A percentile compares a stretch with the other conserved stretches of the same genome.
Evolutionary conservation across 2,113 vertebrate genomes (phyloP).

Genomic region (Pao palembangensis): DNA sequence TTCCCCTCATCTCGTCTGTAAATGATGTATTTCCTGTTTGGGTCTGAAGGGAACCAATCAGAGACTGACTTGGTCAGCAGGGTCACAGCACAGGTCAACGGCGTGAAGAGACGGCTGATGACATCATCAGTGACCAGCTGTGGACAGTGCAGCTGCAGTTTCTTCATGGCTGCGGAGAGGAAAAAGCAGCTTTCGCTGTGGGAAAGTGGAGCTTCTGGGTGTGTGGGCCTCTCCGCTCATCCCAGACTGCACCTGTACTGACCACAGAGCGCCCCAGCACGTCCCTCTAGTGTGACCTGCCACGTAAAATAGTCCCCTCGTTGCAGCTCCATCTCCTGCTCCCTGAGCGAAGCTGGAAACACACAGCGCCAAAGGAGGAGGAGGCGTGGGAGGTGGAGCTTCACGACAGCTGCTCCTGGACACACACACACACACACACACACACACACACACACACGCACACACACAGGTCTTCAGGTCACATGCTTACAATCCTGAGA

Average conservation of each 20-base stretch:
- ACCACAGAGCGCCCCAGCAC: slow-evolving; percentile 91
- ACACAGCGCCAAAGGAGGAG: slow-evolving; percentile 87
- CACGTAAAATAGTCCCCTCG: slow-evolving; percentile 93
- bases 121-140: slow-evolving; percentile 86
- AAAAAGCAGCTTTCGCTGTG: neutral
- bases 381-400: slow-evolving; percentile 80
- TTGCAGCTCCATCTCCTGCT: slow-evolving; percentile 85
- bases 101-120: slow-evolving; percentile 80
- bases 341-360: slow-evolving; percentile 84
- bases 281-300: slow-evolving; percentile 91
- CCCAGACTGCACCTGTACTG: slow-evolving; percentile 36
- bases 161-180: slow-evolving; percentile 79
- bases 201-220: neutral
- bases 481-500: too few relatives aligned
- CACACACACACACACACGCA: neutral
- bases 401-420: slow-evolving; percentile 84
- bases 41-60: neutral
- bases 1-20: too few relatives aligned
- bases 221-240: too few relatives aligned
- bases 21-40: too few relatives aligned
- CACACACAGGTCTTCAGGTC: too few relatives aligned
- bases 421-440: slow-evolving; percentile 19
- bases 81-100: slow-evolving; percentile 81
- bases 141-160: slow-evolving; percentile 82
- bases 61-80: slow-evolving; percentile 85